Base-by-base conservation (phyloP, 2,888 invertebrate species). In the Scrobipalpa atriplicella region DNA sequence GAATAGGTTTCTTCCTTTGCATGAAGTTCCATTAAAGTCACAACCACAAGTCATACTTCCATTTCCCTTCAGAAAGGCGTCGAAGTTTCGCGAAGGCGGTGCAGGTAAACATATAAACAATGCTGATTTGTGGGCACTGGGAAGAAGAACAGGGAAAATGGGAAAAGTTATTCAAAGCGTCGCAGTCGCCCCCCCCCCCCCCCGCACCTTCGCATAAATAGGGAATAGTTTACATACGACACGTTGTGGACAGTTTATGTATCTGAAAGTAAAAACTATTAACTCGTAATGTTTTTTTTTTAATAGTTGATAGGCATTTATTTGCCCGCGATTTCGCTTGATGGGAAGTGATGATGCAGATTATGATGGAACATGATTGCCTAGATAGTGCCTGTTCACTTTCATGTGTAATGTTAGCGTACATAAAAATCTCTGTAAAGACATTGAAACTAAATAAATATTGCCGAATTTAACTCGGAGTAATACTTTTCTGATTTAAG, bases 131-230 rank as follows among this genome's bases (percentile, higher is more conserved):
- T 65, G 64, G 41, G 43, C 11, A 13, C 43, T 13, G 13, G 13
- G 13, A 13, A 43, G 13, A 13, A 3, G 58, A 61, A 66, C 68
- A 69, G 71, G 74, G 71, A 74, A 73, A 80, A 80, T 75, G 74
- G 69, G 73, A 78, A 80, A 82, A 79, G 76, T 81, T 82, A 77
- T 81, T 79, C 70, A 71, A 65, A 69, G 69, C 51, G 21, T 58
- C 38, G n/a, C 39, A 64, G 56, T 43, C n/a, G n/a, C n/a, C 63
- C 29, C 60, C 51, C 21, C 67, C 60, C 71, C 72, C 47, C 47
- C n/a, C n/a, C 47, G n/a, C 47, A 29, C 29, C 29, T 29, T 67
- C 66, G 72, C 74, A 76, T 78, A 77, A 78, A 80, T 73, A 75
- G 70, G 70, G 76, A 78, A 78, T 75, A 71, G 73, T 80, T 78